These are phyloP conservation scores for Paramacrobiotus metropolitanus DNA, from an alignment of 1,140 invertebrate genomes.

Conservation along the genomic window DNA sequence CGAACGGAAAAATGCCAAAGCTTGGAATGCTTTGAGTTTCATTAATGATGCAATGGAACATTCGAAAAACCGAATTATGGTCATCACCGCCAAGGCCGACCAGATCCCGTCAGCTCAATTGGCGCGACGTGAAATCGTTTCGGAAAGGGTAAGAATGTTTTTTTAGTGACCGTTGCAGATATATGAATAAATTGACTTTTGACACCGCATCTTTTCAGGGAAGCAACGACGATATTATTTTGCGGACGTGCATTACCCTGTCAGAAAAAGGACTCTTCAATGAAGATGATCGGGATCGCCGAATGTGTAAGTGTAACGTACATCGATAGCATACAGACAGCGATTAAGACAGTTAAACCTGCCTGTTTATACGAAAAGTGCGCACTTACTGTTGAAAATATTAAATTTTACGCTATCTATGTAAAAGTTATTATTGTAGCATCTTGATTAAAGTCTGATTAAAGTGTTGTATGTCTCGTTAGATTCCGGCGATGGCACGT, in stretches of 20 bases:
- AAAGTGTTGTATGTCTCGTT: too few relatives aligned
- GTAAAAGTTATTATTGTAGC: too few relatives aligned
- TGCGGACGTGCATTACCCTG: not conserved
- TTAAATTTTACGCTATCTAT: too few relatives aligned
- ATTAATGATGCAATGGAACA: not conserved
- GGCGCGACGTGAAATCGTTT: not conserved
- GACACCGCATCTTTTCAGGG: not conserved
- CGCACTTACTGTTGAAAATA: too few relatives aligned
- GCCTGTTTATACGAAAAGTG: too few relatives aligned
- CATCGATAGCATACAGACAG: too few relatives aligned
- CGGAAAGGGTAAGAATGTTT: not conserved
- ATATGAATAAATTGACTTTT: too few relatives aligned
- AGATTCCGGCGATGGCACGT: not conserved
- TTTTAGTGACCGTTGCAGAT: not conserved
- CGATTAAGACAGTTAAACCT: too few relatives aligned
- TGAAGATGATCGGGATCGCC: not conserved
- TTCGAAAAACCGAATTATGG: not conserved
- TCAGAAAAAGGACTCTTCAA: not conserved
- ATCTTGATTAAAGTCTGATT: too few relatives aligned
- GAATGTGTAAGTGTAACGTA: not conserved
- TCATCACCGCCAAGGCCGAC: not conserved
- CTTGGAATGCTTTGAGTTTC: not conserved
- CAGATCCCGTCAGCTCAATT: not conserved
- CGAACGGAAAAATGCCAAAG: not conserved
- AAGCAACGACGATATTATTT: slow-evolving; percentile 3